phyloP scores from a whole-genome alignment of 2,888 invertebrate genomes.

The Eupithecia abbreviata region DNA sequence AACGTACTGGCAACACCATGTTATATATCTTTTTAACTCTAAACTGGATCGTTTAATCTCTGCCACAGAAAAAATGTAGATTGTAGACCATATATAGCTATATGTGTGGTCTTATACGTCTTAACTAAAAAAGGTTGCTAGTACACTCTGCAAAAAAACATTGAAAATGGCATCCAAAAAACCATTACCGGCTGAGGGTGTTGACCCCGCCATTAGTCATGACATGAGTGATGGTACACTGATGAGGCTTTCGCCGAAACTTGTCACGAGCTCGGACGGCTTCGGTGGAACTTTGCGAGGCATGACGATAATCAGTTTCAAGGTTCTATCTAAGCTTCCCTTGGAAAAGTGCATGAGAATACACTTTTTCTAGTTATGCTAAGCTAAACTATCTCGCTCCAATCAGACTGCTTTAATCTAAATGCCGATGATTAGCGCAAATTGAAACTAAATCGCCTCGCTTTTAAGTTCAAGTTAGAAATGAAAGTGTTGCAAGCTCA shows the following conservation, averaged over 20 bases:
- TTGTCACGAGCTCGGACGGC: slow-evolving; percentile 39
- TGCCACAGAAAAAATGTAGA: slow-evolving; percentile 33
- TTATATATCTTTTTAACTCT: not conserved
- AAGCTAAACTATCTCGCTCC: not conserved
- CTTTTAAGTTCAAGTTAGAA: slow-evolving; percentile 2
- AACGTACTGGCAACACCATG: not conserved
- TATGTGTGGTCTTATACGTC: slow-evolving; percentile 10
- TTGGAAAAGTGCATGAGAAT: not conserved
- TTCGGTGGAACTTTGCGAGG: slow-evolving; percentile 5
- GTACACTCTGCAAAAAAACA: slow-evolving; percentile 44
- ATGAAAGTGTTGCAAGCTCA: slow-evolving; percentile 6
- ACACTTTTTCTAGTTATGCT: not conserved
- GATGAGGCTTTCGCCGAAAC: slow-evolving; percentile 48
- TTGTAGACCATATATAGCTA: slow-evolving; percentile 35
- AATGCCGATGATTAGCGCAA: not conserved
- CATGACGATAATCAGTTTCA: not conserved
- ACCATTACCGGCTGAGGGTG: slow-evolving; percentile 43
- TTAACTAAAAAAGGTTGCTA: slow-evolving; percentile 44
- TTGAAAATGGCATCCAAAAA: slow-evolving; percentile 42
- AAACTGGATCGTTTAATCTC: slow-evolving; percentile 32
- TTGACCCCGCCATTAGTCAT: slow-evolving; percentile 49
- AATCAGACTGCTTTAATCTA: not conserved
- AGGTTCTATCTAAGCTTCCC: not conserved
- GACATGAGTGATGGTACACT: slow-evolving; percentile 44
- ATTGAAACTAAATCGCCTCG: not conserved